Evolutionary conservation across 2,113 vertebrate species (phyloP), one percentile per base, ranked within the genome.

Genomic region (Excalfactoria chinensis): DNA sequence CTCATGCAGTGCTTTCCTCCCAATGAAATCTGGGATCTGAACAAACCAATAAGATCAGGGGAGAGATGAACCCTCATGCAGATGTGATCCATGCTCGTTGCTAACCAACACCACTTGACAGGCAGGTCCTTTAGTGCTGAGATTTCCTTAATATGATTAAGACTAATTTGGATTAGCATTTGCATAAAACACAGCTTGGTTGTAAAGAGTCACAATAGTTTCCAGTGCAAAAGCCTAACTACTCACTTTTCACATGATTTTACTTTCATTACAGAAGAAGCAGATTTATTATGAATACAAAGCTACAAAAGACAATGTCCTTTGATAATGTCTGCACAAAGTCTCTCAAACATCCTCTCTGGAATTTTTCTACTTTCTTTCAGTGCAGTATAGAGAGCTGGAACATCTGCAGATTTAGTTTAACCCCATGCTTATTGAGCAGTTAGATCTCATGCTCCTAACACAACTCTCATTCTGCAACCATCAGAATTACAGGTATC

Each of bases 71-170:
- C 32, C 56, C 44, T 17, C 8, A 23, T 5, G 44, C 21, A 34
- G 77, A 37, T 28, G 1, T 6, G 11, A 4, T 19, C 17, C 0
- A 0, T 14, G n/a, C 30, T 32, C 20, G 13, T 53, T 48, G 53
- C 19, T n/a, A 62, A 41, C 40, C 51, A 7, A 7, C n/a, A 1
- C 49, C 30, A 2, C 26, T 62, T 0, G 0, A 75, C 66, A n/a
- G 49, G 30, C 25, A 26, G 8, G 26, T 25, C 34, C 53, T 75
- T 35, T n/a, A 43, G 53, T 43, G 19, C 48, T 22, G 37, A 23
- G 5, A 11, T 15, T n/a, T 64, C 40, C 16, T 80, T 28, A 5
- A 6, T 32, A 48, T 44, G 12, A 23, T n/a, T 37, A 73, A 32
- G 8, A n/a, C 11, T 26, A 7, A 32, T 35, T 51, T 32, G 18